Conservation (phyloP, 2,113 vertebrate species). For the Periophthalmodon schlosseri region DNA sequence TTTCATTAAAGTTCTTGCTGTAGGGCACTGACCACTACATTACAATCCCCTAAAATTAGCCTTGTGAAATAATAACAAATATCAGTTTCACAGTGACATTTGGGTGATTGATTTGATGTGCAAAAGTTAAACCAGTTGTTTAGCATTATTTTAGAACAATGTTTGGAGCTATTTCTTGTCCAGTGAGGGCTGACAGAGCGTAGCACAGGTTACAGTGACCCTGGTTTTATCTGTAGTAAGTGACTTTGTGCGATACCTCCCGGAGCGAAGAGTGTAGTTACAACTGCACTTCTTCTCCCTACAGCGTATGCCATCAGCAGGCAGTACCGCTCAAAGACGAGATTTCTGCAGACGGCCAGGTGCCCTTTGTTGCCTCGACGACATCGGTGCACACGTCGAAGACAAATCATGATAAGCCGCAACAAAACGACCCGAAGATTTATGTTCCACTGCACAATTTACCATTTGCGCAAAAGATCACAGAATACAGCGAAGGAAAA, state of each 20-base stretch:
- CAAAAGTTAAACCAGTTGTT: not conserved
- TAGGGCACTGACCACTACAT: no score
- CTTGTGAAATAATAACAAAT: no score
- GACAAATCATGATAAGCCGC: slow-evolving; percentile 46
- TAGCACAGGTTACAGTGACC: not conserved
- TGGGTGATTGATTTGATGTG: no score
- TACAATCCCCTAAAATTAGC: no score
- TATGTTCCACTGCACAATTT: slow-evolving; percentile 28
- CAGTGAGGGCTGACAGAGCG: slow-evolving; percentile 21
- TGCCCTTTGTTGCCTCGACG: slow-evolving; percentile 59
- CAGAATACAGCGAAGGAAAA: slow-evolving; percentile 61
- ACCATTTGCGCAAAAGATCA: slow-evolving; percentile 53
- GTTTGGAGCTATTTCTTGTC: not conserved
- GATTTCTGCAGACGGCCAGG: slow-evolving; percentile 51
- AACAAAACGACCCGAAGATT: slow-evolving; percentile 44
- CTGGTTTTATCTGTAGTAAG: slow-evolving; percentile 73
- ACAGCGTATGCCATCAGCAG: slow-evolving; percentile 72
- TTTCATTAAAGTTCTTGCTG: no score
- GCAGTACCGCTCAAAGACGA: slow-evolving; percentile 57
- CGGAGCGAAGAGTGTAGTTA: slow-evolving; percentile 74
- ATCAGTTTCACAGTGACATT: no score
- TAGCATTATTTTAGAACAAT: not conserved
- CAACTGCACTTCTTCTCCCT: slow-evolving; percentile 77
- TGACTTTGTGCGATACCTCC: slow-evolving; percentile 68
- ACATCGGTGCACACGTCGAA: slow-evolving; percentile 46